A percentile compares a stretch with the other conserved stretches of the same genome.
Evolutionary conservation across 2,113 vertebrate genomes (phyloP).

Genomic region (Echinops telfairi): DNA sequence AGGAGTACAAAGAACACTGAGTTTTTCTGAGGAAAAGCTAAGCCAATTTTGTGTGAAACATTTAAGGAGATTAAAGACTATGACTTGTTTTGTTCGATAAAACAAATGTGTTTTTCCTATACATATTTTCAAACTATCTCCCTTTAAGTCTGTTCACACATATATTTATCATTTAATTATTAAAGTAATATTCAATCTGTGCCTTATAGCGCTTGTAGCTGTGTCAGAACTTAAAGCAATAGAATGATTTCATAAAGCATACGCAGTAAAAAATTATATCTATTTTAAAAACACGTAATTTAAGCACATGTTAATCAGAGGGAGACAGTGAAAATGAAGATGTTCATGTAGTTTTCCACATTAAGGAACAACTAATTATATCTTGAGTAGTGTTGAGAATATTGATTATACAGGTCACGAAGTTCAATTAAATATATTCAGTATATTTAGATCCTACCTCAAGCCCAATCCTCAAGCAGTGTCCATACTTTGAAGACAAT

Average conservation of each 20-base stretch:
- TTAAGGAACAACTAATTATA: slow-evolving; percentile 23
- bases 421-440: background rate
- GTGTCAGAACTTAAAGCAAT: slow-evolving; percentile 2
- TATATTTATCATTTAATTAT: slow-evolving; percentile 25
- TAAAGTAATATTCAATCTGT: slow-evolving; percentile 24
- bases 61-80: slow-evolving; percentile 56
- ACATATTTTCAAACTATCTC: slow-evolving; percentile 53
- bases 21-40: slow-evolving; percentile 46
- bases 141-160: slow-evolving; percentile 25
- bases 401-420: slow-evolving; percentile 10
- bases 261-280: slow-evolving; percentile 22
- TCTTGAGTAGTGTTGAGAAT: slow-evolving; percentile 12
- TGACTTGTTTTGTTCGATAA: slow-evolving; percentile 39
- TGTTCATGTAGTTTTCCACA: background rate
- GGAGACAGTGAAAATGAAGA: too few relatives aligned
- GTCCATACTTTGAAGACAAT: slow-evolving; percentile 50
- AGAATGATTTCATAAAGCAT: slow-evolving; percentile 47
- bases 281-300: background rate
- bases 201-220: background rate
- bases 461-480: background rate
- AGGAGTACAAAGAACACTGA: slow-evolving; percentile 25
- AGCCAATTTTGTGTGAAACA: slow-evolving; percentile 3
- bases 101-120: slow-evolving; percentile 38
- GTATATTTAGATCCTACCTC: background rate
- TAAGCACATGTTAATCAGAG: too few relatives aligned